Base-by-base conservation (phyloP, 2,888 invertebrate species). In the Rhogogaster chlorosoma region DNA sequence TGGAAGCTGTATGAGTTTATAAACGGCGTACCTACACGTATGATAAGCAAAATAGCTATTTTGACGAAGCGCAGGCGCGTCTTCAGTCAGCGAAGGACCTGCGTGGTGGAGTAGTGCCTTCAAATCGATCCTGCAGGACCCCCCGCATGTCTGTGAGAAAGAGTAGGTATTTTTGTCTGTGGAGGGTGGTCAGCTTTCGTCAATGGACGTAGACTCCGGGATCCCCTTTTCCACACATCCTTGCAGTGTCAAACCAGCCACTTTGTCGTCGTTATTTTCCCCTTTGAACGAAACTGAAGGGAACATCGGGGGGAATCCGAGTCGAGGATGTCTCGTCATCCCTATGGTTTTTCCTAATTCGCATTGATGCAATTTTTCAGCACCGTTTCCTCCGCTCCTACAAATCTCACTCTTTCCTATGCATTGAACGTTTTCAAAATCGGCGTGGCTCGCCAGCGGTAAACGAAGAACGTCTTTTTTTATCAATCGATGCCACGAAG, bases 111-210 rank as follows among this genome's bases (percentile, higher is more conserved):
- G 84, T 85, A 84, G 86, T 87, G 86, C 86, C 87, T 88, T 71
- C 85, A 88, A 88, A 88, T 90, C 89, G 90, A 89, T 89, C 88
- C 88, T 89, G 86, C 88, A 86, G 87, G 86, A 87, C 88, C 88
- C 87, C 87, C 86, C 87, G 45, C 67, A 87, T 88, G 88, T 87
- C 87, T 87, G 88, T 88, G 88, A 88, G 88, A 86, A 87, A 83
- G 85, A 84, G 86, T 45, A 45, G 45, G 45, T 86, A 85, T 78
- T 84, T 85, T 86, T 86, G 85, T 86, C 86, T 87, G 84, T 70
- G 71, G 78, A 85, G 84, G 85, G 49, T 86, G 88, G 88, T 86
- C 86, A 86, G 84, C 85, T 85, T 84, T 84, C 86, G 70, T 80
- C 84, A 84, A 86, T 85, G 78, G 87, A 80, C 71, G 84, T 83